Evolutionary conservation across 2,113 vertebrate species (phyloP), one percentile per base, ranked within the genome.

Genomic region (Fulica atra): DNA sequence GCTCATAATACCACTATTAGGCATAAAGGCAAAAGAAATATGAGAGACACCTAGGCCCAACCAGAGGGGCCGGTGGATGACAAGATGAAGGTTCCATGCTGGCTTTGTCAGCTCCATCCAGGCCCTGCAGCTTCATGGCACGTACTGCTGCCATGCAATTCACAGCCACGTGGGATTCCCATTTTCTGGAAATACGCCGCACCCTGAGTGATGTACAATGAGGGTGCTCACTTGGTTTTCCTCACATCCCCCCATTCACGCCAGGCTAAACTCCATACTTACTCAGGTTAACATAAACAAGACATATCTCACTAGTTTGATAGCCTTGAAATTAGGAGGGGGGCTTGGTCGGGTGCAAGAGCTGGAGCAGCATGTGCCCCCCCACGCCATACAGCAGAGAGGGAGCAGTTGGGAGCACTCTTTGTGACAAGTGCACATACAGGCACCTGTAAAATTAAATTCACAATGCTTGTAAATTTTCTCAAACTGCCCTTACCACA

Each of bases 381-480:
- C 23, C 28, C 0, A 0, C 28, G n/a, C 40, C 17, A 16, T 0
- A 0, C n/a, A 74, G 53, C 20, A 60, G 2, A 29, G 29, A 28
- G 3, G 13, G 44, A 81, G 38, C 29, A 87, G 19, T 3, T 20
- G 7, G 31, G 25, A 87, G 16, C 19, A 26, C 21, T 64, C 21
- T 17, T 61, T 16, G 36, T n/a, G 70, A 88, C 25, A 19, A 9
- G n/a, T 5, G 7, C 48, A 19, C 6, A 19, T 46, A 81, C 6
- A 88, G 16, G 63, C 0, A 2, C 42, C 53, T 48, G 14, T 24
- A 91, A 63, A 88, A 81, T 70, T 60, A 86, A 73, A 68, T 20
- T 51, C 29, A 65, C 42, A 70, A 21, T 26, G 16, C 51, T 73
- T 59, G 25, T 28, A 69, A 33, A 66, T 21, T 21, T 80, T 88